phyloP scores from a whole-genome alignment of 2,888 invertebrate species.

The Campaea margaritaria region DNA sequence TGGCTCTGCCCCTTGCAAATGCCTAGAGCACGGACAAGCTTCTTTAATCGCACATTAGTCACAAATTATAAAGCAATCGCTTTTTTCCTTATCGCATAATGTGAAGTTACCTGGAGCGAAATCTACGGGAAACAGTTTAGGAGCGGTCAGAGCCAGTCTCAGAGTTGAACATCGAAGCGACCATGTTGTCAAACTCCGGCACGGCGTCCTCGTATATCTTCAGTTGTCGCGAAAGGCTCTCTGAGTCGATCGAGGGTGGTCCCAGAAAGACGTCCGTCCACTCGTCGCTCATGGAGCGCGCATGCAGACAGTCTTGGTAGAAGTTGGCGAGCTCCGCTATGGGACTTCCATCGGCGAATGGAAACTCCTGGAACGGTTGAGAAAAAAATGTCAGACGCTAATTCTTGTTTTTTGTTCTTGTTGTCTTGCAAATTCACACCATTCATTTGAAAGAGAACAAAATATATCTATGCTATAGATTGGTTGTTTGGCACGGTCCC shows the following conservation, averaged over 20 bases:
- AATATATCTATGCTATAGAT: too few species aligned
- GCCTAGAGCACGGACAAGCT: too few species aligned
- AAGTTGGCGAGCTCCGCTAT: conserved; percentile 91
- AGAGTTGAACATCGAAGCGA: conserved; percentile 87
- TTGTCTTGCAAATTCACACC: too few species aligned
- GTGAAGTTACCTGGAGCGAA: not conserved
- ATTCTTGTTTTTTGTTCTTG: too few species aligned
- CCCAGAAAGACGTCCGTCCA: conserved; percentile 61
- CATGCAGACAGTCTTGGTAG: conserved; percentile 91
- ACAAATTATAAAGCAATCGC: too few species aligned
- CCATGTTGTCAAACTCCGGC: conserved; percentile 90
- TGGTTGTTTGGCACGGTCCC: too few species aligned
- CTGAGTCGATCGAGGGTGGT: conserved; percentile 63
- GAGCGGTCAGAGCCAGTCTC: conserved; percentile 62
- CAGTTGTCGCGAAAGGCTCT: conserved; percentile 88
- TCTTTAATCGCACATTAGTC: too few species aligned
- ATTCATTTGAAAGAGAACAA: too few species aligned
- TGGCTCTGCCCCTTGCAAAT: too few species aligned
- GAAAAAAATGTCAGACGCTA: too few species aligned
- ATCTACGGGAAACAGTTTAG: conserved; percentile 31
- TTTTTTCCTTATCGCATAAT: too few species aligned
- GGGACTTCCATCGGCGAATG: conserved; percentile 90
- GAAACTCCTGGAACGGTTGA: conserved; percentile 87
- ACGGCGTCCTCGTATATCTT: conserved; percentile 90
- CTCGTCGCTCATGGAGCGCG: conserved; percentile 74